A percentile compares a stretch with the other conserved stretches of the same genome.
Evolutionary conservation across 2,113 vertebrate species (phyloP).

Genomic region (Chaenocephalus aceratus): DNA sequence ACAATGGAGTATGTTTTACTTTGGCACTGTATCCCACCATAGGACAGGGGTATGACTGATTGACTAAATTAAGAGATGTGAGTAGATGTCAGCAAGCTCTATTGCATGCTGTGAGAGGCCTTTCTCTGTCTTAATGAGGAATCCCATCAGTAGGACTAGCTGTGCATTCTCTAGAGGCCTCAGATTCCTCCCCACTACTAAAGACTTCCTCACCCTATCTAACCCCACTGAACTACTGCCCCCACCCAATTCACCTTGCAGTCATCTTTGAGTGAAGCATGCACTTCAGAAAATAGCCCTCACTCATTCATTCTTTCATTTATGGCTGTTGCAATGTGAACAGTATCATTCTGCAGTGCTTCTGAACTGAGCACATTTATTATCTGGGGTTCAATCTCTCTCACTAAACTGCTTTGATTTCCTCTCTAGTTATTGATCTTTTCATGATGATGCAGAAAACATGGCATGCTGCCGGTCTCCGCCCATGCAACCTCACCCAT

Average conservation of each 20-base stretch:
- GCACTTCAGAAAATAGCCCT: not conserved
- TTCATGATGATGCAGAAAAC: not conserved
- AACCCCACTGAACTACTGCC: conserved; percentile 7
- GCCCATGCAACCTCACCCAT: not conserved
- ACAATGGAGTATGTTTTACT: not conserved
- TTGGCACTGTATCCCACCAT: not conserved
- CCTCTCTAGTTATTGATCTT: not conserved
- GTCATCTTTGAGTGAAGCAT: not conserved
- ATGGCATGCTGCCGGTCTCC: not conserved
- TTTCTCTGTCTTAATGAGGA: conserved; percentile 27
- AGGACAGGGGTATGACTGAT: not conserved
- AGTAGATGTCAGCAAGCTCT: conserved; percentile 32
- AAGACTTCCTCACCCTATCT: conserved; percentile 15
- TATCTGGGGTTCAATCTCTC: not conserved
- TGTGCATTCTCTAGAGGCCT: conserved; percentile 35
- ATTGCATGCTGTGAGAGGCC: conserved; percentile 45
- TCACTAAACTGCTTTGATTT: not conserved
- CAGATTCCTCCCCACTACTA: conserved; percentile 30
- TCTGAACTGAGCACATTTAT: not conserved
- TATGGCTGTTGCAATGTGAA: not conserved
- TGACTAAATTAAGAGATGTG: not conserved
- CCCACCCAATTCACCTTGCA: not conserved
- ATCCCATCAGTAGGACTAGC: conserved; percentile 20
- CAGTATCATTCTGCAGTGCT: not conserved
- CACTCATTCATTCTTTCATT: not conserved